These are phyloP conservation scores for Albula goreensis DNA, from an alignment of 2,113 vertebrate species.

Conservation along the genomic window DNA sequence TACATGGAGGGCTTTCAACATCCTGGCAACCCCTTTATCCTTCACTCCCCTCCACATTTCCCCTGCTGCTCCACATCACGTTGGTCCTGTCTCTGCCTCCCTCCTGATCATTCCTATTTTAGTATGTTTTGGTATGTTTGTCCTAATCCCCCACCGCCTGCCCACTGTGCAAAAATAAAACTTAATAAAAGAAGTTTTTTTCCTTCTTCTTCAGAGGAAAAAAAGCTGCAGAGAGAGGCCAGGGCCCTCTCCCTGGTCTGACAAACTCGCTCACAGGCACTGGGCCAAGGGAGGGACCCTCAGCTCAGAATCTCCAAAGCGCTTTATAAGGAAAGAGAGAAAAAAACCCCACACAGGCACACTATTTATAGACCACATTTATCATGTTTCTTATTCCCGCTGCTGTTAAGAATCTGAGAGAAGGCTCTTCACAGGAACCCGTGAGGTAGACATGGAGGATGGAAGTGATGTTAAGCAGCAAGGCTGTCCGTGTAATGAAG, in stretches of 20 bases:
- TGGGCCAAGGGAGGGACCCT: conserved; percentile 31
- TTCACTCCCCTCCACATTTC: conserved; percentile 40
- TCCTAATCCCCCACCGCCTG: conserved; percentile 44
- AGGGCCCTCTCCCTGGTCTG: conserved; percentile 20
- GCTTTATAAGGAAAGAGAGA: conserved; percentile 74
- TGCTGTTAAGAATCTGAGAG: neutral
- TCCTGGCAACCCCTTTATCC: conserved; percentile 10
- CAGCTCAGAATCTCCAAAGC: conserved; percentile 61
- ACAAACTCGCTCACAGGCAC: conserved; percentile 18
- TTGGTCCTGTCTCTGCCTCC: conserved; percentile 22
- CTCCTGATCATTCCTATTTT: conserved; percentile 65
- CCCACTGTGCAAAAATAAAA: conserved; percentile 45
- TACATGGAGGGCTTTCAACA: conserved; percentile 17
- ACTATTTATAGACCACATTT: conserved; percentile 75
- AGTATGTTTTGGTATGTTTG: conserved; percentile 56
- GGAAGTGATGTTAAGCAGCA: neutral
- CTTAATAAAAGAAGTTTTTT: conserved; percentile 28
- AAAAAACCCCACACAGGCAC: conserved; percentile 50
- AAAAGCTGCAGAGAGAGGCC: conserved; percentile 7
- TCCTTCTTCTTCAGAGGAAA: conserved; percentile 4
- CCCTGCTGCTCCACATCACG: conserved; percentile 18
- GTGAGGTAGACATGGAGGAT: neutral
- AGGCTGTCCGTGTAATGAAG: neutral
- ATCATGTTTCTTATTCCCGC: conserved; percentile 63
- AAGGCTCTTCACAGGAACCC: conserved; percentile 1